A percentile compares a stretch with the other conserved stretches of the same genome.
Conservation (phyloP, 2,888 invertebrate species). For the Sarcophaga rosellei region DNA sequence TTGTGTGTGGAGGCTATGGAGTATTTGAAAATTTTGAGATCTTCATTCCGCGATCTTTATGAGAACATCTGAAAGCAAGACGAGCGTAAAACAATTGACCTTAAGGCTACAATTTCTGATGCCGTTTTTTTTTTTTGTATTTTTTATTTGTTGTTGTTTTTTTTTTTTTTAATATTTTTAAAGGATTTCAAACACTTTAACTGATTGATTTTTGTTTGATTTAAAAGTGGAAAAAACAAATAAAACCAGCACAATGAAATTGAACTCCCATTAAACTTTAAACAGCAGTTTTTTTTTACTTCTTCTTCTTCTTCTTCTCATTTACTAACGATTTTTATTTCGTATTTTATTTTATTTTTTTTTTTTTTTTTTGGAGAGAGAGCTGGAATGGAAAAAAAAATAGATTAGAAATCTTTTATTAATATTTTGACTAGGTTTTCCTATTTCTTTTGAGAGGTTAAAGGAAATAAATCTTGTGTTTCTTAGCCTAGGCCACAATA, state of each 20-base stretch:
- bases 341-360: no score
- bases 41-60: slow-evolving; percentile 80
- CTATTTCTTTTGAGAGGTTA: neutral
- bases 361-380: neutral
- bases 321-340: no score
- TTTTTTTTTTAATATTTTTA: neutral
- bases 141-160: slow-evolving; percentile 22
- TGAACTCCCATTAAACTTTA: slow-evolving; percentile 78
- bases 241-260: slow-evolving; percentile 39
- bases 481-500: neutral
- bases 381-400: neutral
- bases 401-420: slow-evolving; percentile 62
- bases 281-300: no score
- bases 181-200: slow-evolving; percentile 45
- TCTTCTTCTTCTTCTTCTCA: no score
- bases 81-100: slow-evolving; percentile 70
- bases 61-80: slow-evolving; percentile 76
- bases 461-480: slow-evolving; percentile 61
- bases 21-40: slow-evolving; percentile 74
- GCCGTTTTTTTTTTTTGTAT: slow-evolving; percentile 19
- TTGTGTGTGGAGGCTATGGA: neutral
- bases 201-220: slow-evolving; percentile 70
- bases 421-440: slow-evolving; percentile 24
- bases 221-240: slow-evolving; percentile 27
- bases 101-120: slow-evolving; percentile 47